Evolutionary conservation across 2,888 invertebrate species (phyloP).

Genomic region (Tetragonisca angustula): DNA sequence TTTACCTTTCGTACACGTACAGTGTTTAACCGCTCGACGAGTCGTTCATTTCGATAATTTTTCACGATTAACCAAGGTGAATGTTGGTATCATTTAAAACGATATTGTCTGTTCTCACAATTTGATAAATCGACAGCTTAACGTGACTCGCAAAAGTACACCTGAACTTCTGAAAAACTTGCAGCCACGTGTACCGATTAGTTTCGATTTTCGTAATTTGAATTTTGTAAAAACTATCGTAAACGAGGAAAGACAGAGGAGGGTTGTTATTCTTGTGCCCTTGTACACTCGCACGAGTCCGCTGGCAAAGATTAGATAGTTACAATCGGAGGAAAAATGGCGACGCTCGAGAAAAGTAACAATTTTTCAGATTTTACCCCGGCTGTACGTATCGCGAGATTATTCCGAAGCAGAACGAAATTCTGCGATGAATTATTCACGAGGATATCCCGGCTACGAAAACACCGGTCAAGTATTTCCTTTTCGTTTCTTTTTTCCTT

Average conservation of each 20-base stretch:
- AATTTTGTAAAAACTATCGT: too few species aligned
- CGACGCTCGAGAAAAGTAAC: not conserved
- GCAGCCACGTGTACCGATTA: too few species aligned
- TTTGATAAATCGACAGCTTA: not conserved
- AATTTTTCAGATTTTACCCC: constrained; percentile 3
- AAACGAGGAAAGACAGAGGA: too few species aligned
- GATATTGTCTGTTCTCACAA: not conserved
- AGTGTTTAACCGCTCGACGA: constrained; percentile 8
- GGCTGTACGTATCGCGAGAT: constrained; percentile 16
- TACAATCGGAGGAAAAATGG: not conserved
- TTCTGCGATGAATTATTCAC: constrained; percentile 47
- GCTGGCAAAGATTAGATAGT: not conserved
- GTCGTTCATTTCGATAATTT: not conserved
- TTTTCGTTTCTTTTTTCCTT: not conserved
- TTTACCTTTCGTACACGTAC: constrained; percentile 14
- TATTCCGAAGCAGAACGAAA: constrained; percentile 33
- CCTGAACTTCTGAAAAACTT: too few species aligned
- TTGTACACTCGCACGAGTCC: too few species aligned
- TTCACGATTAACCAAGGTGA: not conserved
- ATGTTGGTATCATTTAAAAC: not conserved
- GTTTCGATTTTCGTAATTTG: too few species aligned
- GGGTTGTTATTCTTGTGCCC: too few species aligned
- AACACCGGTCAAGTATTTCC: constrained; percentile 34
- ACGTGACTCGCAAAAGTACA: not conserved
- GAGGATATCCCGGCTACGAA: constrained; percentile 37